Evolutionary conservation across 2,888 invertebrate genomes (phyloP).

Genomic region (Torymus auratus): DNA sequence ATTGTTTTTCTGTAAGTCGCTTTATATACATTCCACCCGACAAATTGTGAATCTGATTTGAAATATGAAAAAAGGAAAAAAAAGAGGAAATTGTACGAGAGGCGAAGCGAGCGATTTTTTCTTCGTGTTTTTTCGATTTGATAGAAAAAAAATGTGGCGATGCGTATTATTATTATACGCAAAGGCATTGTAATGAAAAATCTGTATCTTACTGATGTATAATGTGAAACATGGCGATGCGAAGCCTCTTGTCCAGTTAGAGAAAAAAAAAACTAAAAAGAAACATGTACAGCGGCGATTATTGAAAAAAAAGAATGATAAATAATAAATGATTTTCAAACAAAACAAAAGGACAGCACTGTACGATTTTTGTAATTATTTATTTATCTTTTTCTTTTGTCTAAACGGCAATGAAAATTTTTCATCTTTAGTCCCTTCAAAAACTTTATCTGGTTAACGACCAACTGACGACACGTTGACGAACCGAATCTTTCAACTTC

Average conservation of each 20-base stretch:
- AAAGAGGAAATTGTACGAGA: slow-evolving; percentile 42
- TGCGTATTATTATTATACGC: slow-evolving; percentile 16
- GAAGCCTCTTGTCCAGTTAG: slow-evolving; percentile 54
- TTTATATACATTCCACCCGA: slow-evolving; percentile 56
- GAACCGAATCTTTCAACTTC: slow-evolving; percentile 1
- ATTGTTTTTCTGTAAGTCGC: slow-evolving; percentile 49
- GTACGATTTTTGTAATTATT: slow-evolving; percentile 48
- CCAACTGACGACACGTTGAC: slow-evolving; percentile 32
- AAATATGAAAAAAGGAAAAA: not conserved
- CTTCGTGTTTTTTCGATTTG: slow-evolving; percentile 28
- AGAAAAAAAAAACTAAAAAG: slow-evolving; percentile 33
- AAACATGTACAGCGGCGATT: slow-evolving; percentile 60
- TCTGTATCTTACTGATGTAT: slow-evolving; percentile 35
- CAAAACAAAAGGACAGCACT: slow-evolving; percentile 51
- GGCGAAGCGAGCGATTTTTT: slow-evolving; percentile 25
- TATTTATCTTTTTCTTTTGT: slow-evolving; percentile 25
- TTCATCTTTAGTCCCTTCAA: slow-evolving; percentile 28
- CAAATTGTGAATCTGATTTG: slow-evolving; percentile 51
- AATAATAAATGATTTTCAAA: slow-evolving; percentile 57
- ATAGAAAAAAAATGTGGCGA: slow-evolving; percentile 6
- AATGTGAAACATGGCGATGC: slow-evolving; percentile 43
- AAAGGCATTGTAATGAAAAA: slow-evolving; percentile 29
- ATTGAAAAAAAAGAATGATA: slow-evolving; percentile 39
- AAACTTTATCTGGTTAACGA: slow-evolving; percentile 5
- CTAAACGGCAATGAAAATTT: slow-evolving; percentile 17